Base-by-base conservation (phyloP, 2,113 vertebrate species). In the Hylia prasina region DNA sequence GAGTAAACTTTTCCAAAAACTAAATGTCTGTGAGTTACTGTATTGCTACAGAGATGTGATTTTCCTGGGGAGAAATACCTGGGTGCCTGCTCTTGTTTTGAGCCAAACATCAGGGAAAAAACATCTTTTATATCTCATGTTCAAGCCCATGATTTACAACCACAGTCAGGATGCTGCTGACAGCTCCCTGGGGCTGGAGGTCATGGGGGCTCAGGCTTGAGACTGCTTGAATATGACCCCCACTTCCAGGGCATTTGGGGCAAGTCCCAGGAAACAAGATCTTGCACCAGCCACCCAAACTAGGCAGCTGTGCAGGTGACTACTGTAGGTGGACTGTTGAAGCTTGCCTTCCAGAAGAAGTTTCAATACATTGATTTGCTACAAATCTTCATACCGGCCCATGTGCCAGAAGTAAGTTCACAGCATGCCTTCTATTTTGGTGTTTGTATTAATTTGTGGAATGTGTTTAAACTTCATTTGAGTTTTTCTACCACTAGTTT, bases 261-360 rank as follows among this genome's bases (percentile, higher is more conserved):
- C 21, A 47, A 25, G 27, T 21, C 22, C 22, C 42, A 56, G 21
- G 40, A 53, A 44, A 15, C 0, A 0, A 44, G 9, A 48, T 44
- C 48, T 40, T 79, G 27, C 39, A 24, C 27, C 21, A 56, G 33
- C 27, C n/a, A 81, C 14, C 7, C n/a, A 69, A 69, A 64, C 8
- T 10, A 37, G 60, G 17, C n/a, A 79, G 14, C 54, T 71, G 11
- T 42, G 10, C 42, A 56, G 25, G 7, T 44, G 47, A 61, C 57
- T 81, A 63, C 53, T 31, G 2, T 3, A 57, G 21, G 10, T 53
- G 25, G 61, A 20, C 8, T 37, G 15, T 56, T 65, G 72, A 31
- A 50, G 8, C 7, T 71, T 45, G 11, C 37, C 13, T 73, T 79
- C 33, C 47, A 61, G 76, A 87, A 86, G 22, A 23, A 14, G 33